These are phyloP conservation scores for Parus major DNA, from an alignment of 2,113 vertebrate genomes.

Conservation along the genomic window DNA sequence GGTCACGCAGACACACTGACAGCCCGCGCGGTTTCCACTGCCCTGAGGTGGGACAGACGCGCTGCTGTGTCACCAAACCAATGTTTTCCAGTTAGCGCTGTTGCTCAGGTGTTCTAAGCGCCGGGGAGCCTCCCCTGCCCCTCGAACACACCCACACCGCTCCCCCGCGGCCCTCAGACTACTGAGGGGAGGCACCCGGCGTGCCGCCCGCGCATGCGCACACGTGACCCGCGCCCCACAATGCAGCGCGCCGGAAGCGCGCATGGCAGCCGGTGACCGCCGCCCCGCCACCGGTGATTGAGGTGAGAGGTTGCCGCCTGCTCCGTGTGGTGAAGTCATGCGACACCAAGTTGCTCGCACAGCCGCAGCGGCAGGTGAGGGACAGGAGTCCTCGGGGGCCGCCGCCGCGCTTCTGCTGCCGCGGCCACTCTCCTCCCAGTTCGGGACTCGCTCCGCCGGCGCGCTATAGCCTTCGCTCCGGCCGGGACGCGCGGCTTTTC, in stretches of 20 bases:
- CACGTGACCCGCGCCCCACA: fast-evolving
- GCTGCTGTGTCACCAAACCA: fast-evolving
- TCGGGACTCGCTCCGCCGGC: background rate
- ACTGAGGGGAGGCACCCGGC: fast-evolving
- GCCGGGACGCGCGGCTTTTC: fast-evolving
- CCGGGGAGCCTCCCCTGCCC: background rate
- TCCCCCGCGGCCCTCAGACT: fast-evolving
- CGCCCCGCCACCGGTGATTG: too few relatives aligned
- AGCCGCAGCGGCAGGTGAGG: background rate
- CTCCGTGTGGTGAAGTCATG: background rate
- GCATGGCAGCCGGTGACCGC: background rate
- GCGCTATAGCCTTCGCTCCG: background rate
- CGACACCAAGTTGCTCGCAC: background rate
- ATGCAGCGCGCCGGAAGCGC: slow-evolving; percentile 6
- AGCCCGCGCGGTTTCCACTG: fast-evolving
- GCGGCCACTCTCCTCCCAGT: too few relatives aligned
- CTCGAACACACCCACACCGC: fast-evolving
- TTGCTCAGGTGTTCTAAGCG: background rate
- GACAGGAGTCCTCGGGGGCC: fast-evolving
- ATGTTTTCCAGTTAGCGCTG: fast-evolving
- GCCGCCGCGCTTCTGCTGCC: background rate
- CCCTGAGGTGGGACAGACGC: fast-evolving
- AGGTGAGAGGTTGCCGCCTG: background rate
- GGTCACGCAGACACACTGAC: fast-evolving
- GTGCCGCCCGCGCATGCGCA: fast-evolving